Evolutionary conservation across 35 echinoderm and acorn worm genomes (phyloP).

Genomic region (Amphiura filiformis): DNA sequence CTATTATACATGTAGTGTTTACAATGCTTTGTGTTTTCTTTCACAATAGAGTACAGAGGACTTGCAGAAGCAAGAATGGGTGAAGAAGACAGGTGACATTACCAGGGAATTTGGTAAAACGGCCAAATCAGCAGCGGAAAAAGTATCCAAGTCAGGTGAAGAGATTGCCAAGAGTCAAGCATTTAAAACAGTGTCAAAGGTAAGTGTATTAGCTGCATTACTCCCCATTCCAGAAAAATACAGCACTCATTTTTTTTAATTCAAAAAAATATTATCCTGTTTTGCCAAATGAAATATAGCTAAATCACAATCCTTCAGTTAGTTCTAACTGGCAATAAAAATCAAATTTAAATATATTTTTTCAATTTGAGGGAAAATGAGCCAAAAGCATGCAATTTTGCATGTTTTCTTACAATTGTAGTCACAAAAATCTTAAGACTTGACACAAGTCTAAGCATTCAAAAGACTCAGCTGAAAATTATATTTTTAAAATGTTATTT

Average conservation of each 20-base stretch:
- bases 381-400: no score
- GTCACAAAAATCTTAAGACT: no score
- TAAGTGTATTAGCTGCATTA: constrained; percentile 35
- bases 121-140: constrained; percentile 83
- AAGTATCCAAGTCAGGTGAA: constrained; percentile 70
- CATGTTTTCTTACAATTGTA: no score
- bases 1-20: background rate
- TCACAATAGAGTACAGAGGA: constrained; percentile 75
- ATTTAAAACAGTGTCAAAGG: constrained; percentile 89
- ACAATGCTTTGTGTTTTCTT: background rate
- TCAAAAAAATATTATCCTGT: no score
- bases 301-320: no score
- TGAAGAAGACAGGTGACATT: constrained; percentile 81
- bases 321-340: no score
- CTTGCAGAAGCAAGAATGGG: constrained; percentile 95
- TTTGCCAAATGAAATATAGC: no score
- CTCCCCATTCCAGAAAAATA: no score
- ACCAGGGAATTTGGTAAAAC: constrained; percentile 72
- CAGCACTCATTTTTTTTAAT: no score
- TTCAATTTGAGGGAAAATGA: no score
- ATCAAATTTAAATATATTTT: no score
- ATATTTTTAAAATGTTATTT: background rate
- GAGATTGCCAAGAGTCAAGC: constrained; percentile 68
- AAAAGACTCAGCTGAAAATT: background rate
- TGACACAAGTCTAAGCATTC: no score